phyloP scores from a whole-genome alignment of 2,113 vertebrate genomes.

The Ardeotis arabs region DNA sequence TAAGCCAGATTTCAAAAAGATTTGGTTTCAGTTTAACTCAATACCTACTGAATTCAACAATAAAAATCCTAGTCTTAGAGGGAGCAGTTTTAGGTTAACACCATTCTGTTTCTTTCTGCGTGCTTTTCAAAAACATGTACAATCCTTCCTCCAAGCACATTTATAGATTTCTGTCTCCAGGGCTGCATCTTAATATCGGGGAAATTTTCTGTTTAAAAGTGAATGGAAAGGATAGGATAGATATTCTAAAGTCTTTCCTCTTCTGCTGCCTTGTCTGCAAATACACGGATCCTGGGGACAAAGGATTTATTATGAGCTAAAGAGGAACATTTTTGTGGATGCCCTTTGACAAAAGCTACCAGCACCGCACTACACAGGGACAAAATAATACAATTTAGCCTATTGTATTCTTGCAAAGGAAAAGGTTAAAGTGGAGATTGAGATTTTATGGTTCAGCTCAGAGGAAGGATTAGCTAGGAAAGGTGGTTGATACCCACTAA shows the following conservation, averaged over 20 bases:
- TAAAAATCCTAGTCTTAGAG: not conserved
- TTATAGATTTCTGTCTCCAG: not conserved
- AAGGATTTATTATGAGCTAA: slow-evolving; percentile 23
- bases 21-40: not conserved
- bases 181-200: not conserved
- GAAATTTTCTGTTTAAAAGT: not conserved
- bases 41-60: not conserved
- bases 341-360: slow-evolving; percentile 26
- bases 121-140: not conserved
- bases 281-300: not conserved
- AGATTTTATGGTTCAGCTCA: not conserved
- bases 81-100: not conserved
- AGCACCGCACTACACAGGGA: not conserved
- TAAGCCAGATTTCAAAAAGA: not conserved
- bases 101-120: not conserved
- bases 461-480: not conserved
- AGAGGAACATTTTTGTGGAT: slow-evolving; percentile 16
- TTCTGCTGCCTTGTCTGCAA: not conserved
- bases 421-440: not conserved
- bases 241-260: not conserved
- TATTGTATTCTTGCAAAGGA: not conserved
- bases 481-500: not conserved
- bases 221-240: not conserved
- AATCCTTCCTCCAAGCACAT: not conserved
- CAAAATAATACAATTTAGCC: slow-evolving; percentile 43